A percentile compares a stretch with the other conserved stretches of the same genome.
phyloP scores from a whole-genome alignment of 2,797 vertebrate genomes.

The Sphaeramia orbicularis region DNA sequence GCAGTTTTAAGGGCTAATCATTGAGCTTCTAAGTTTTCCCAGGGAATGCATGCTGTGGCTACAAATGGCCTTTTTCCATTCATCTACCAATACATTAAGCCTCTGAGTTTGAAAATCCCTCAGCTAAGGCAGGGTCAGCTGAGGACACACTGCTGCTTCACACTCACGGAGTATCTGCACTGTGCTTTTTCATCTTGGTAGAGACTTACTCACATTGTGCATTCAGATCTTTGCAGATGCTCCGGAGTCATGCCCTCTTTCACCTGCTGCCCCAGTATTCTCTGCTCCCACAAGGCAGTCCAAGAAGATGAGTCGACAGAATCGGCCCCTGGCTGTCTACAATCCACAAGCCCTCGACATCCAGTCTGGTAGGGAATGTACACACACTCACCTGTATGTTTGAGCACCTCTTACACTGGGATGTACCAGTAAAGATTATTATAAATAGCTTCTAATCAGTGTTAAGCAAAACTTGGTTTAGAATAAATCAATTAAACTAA shows the following conservation, averaged over 20 bases:
- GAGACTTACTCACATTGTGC: constrained; percentile 53
- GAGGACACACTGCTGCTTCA: constrained; percentile 57
- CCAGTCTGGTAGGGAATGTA: constrained; percentile 89
- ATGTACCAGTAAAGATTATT: too few relatives aligned
- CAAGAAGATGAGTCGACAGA: constrained; percentile 89
- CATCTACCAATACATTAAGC: constrained; percentile 48
- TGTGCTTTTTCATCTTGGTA: constrained; percentile 20
- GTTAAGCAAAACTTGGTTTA: too few relatives aligned
- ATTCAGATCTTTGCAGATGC: constrained; percentile 94
- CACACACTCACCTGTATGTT: neutral
- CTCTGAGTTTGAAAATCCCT: constrained; percentile 49
- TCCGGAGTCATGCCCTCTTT: constrained; percentile 87
- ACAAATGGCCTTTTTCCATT: constrained; percentile 62
- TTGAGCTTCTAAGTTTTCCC: constrained; percentile 48
- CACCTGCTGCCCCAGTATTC: constrained; percentile 82
- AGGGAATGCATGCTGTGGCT: constrained; percentile 49
- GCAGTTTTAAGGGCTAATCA: constrained; percentile 61
- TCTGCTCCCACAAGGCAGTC: constrained; percentile 93
- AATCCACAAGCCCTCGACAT: constrained; percentile 91
- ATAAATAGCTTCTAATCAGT: too few relatives aligned
- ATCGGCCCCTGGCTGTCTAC: constrained; percentile 95
- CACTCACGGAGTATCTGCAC: constrained; percentile 22
- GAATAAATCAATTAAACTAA: too few relatives aligned
- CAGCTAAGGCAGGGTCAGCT: constrained; percentile 48
- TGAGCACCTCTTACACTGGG: too few relatives aligned